Base-by-base conservation (phyloP, 1,140 invertebrate species). In the Philaenus spumarius region DNA sequence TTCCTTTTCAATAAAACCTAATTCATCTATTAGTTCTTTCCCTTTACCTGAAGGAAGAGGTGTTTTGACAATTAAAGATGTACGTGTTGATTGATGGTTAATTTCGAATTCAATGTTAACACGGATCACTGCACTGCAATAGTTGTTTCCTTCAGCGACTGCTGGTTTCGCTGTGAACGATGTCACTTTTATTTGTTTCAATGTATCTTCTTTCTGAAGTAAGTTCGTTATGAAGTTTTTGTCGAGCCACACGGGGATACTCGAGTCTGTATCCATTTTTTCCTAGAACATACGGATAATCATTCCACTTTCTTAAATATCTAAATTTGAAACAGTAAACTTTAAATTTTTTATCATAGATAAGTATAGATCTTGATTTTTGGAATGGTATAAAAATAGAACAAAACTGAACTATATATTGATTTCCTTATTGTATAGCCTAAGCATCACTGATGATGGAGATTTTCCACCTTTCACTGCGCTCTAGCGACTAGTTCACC, bases 41-140 rank as follows among this genome's bases (percentile, higher is more conserved):
- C 75, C 68, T 2, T 68, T 66, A 4, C 72, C 68, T 0, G 68
- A 72, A 1, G 64, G 64, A 0, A 74, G 75, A n/a, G 67, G 64
- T 60, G 71, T 70, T 58, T 79, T 80, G 1, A 72, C 76, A 4
- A 80, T 71, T 0, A 75, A 48, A 30, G 72, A 37, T 39, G 74
- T 47, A 11, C 67, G 48, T 34, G 73, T 58, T 51, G 20, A 30
- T 2, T 12, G 15, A 0, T 63, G 17, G 11, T 62, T 55, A 1
- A 62, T 58, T 5, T 53, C 68, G 1, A 74, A 57, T 4, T 61
- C 42, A 0, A 71, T 68, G 7, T 69, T 54, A 0, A 82, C 70
- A 5, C 69, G 69, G 1, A 79, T 61, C 59, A 82, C 80, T 0
- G 74, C 63, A 67, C 81, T 81, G 4, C 78, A 80, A 61, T 81